phyloP scores from a whole-genome alignment of 2,113 vertebrate species.

The Coptodon bakossiorum region DNA sequence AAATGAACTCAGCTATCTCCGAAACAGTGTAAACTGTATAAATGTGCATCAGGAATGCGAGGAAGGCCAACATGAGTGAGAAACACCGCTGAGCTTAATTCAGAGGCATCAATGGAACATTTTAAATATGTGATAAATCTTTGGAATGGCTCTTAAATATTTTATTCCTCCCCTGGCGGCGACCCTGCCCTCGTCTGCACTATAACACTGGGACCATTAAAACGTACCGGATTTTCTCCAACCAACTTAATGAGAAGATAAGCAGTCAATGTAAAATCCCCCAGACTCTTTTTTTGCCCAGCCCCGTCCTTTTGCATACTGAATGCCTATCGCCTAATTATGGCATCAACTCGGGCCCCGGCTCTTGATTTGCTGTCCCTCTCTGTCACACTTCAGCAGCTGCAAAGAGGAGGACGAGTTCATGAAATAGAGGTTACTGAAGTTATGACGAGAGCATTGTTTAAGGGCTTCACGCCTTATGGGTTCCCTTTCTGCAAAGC shows the following conservation, averaged over 20 bases:
- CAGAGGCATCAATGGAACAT: conserved; percentile 8
- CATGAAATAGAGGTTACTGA: neutral
- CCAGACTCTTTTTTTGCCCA: neutral
- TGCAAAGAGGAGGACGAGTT: neutral
- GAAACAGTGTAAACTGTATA: neutral
- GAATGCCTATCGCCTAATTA: conserved; percentile 58
- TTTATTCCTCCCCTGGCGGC: conserved; percentile 10
- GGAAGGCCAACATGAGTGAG: neutral
- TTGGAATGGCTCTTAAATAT: conserved; percentile 41
- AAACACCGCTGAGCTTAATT: neutral
- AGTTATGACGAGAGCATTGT: conserved; percentile 3
- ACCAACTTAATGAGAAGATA: conserved; percentile 61
- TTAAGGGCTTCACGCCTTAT: neutral
- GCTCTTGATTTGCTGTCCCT: conserved; percentile 25
- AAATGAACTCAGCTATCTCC: neutral
- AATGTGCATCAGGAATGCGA: neutral
- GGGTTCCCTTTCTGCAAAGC: neutral
- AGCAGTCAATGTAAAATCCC: conserved; percentile 49
- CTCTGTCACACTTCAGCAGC: conserved; percentile 28
- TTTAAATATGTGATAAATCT: conserved; percentile 44
- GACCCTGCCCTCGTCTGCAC: conserved; percentile 26
- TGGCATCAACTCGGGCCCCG: neutral
- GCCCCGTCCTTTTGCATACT: neutral
- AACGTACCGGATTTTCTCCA: conserved; percentile 41
- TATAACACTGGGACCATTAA: conserved; percentile 40